A percentile compares a stretch with the other conserved stretches of the same genome.
These are phyloP conservation scores for Drymonia ruficornis DNA, from an alignment of 2,888 invertebrate species.

Conservation along the genomic window DNA sequence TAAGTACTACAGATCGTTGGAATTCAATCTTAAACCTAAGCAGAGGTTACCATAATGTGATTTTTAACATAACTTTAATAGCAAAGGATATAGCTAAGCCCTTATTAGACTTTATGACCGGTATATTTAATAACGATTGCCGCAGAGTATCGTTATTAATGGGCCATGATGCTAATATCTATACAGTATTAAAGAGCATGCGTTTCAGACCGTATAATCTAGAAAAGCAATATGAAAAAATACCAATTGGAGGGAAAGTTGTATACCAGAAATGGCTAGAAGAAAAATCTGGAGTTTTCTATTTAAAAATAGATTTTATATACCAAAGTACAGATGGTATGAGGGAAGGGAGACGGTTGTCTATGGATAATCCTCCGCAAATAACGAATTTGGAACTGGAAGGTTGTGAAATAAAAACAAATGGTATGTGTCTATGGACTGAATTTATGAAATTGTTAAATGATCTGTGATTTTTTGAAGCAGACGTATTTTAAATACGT, in stretches of 20 bases:
- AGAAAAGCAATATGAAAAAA: conserved; percentile 55
- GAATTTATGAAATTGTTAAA: conserved; percentile 49
- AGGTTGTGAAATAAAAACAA: conserved; percentile 48
- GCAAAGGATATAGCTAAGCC: conserved; percentile 66
- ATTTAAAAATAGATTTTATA: conserved; percentile 65
- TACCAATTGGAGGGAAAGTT: conserved; percentile 69
- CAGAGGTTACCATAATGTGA: conserved; percentile 63
- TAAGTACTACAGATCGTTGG: conserved; percentile 53
- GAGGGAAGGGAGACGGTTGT: conserved; percentile 52
- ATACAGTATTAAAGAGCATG: conserved; percentile 60
- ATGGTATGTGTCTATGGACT: conserved; percentile 68
- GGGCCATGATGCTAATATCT: conserved; percentile 76
- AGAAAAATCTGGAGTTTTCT: conserved; percentile 33
- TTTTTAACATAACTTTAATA: conserved; percentile 64
- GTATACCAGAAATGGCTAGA: conserved; percentile 72
- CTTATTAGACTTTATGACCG: conserved; percentile 55
- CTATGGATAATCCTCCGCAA: conserved; percentile 57
- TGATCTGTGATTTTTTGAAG: conserved; percentile 2
- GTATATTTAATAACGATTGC: conserved; percentile 47
- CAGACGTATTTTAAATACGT: not conserved
- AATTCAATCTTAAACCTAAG: conserved; percentile 52
- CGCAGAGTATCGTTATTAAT: conserved; percentile 60
- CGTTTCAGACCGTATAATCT: conserved; percentile 55
- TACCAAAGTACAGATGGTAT: conserved; percentile 64
- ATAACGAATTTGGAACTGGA: conserved; percentile 54